Conservation (phyloP, 2,113 vertebrate species). For the Anarhynchus alexandrinus region DNA sequence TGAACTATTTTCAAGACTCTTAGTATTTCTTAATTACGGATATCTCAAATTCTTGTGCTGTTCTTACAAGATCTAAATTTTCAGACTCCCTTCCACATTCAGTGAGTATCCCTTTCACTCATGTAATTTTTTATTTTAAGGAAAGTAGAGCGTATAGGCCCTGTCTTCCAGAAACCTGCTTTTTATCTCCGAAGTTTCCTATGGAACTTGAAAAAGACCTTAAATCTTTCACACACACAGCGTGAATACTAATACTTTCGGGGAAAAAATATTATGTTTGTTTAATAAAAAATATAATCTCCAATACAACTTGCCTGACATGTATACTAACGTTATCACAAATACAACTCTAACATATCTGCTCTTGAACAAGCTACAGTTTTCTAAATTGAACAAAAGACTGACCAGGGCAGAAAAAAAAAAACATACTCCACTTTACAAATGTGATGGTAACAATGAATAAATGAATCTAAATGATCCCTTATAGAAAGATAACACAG, state of each 20-base stretch:
- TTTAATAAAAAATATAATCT: neutral
- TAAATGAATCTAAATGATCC: neutral
- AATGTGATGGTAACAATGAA: neutral
- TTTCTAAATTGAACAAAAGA: neutral
- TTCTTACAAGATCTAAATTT: neutral
- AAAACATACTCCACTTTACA: neutral
- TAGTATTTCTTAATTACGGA: neutral
- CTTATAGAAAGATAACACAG: neutral
- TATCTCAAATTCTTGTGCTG: neutral
- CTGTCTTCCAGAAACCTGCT: neutral
- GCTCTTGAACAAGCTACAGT: neutral
- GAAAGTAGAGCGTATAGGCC: neutral
- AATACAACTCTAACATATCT: neutral
- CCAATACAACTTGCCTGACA: neutral
- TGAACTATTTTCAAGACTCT: accelerated
- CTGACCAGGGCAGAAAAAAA: neutral
- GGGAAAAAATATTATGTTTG: neutral
- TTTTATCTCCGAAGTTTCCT: neutral
- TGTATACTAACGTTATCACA: neutral
- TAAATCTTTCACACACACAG: neutral
- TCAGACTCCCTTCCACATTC: neutral
- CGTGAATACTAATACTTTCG: neutral
- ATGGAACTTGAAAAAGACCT: neutral
- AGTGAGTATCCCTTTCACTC: neutral
- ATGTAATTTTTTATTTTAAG: neutral